Evolutionary conservation across 2,888 invertebrate genomes (phyloP), one percentile per base, ranked within the genome.

Genomic region (Drosophila picticornis): DNA sequence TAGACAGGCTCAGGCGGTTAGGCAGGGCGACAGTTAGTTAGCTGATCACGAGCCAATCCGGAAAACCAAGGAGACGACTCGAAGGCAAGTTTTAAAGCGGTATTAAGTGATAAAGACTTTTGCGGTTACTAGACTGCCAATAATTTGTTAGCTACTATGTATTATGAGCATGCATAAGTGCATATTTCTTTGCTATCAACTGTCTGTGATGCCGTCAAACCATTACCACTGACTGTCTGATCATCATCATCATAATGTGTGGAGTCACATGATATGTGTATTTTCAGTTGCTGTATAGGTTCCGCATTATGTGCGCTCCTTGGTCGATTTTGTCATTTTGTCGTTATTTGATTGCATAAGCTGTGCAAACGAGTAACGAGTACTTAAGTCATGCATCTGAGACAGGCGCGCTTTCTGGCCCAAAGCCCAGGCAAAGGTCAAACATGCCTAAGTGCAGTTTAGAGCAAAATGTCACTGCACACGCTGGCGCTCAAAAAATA

Each of bases 391-490:
- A 70, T 73, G 60, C 77, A 72, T 58, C 67, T 62, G 73, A 71
- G 74, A 64, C 70, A 63, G 62, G 64, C 25, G 10, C 4, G n/a
- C 55, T 56, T 36, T 66, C 62, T 76, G 56, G 61, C 57, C 59
- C 70, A 69, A 63, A 46, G 62, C 67, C 50, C 46, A 50, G 60
- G 50, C 90, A 86, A 86, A 86, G 85, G 85, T 86, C 90, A 90
- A 90, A 85, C 84, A 77, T 84, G 89, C 70, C 80, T 70, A 73
- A 86, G 72, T 83, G 87, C 81, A 80, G 70, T 73, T 80, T 74
- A 76, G 79, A 64, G 72, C 78, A 72, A 90, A 85, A 85, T 85
- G 84, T 85, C 84, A 85, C 75, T 87, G 90, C 84, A 87, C 90
- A 85, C 88, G 84, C 84, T 75, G 85, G 48, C 90, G 87, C 86